Evolutionary conservation across 2,797 vertebrate species (phyloP).

Genomic region (Etheostoma perlongum): DNA sequence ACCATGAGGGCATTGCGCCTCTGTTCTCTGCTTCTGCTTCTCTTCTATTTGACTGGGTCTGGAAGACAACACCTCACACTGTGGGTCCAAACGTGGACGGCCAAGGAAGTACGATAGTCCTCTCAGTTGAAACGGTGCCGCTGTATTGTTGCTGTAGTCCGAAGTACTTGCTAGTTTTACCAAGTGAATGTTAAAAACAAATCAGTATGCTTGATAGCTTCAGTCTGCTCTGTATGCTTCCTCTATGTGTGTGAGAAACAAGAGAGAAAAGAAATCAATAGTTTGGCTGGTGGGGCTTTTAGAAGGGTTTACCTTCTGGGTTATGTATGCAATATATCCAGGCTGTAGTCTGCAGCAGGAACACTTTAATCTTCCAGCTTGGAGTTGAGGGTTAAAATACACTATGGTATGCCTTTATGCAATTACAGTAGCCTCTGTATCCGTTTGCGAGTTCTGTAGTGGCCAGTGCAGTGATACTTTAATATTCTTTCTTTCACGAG

Average conservation of each 20-base stretch:
- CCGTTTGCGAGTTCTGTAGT: constrained; percentile 9
- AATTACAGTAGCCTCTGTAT: constrained; percentile 48
- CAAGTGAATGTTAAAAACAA: constrained; percentile 74
- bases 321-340: constrained; percentile 77
- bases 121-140: constrained; percentile 46
- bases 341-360: constrained; percentile 34
- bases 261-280: constrained; percentile 73
- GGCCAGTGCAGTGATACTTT: constrained; percentile 18
- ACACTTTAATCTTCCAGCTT: constrained; percentile 41
- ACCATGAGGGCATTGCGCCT: constrained; percentile 29
- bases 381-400: constrained; percentile 42
- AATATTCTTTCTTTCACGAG: constrained; percentile 5
- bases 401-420: constrained; percentile 58
- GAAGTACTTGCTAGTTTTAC: constrained; percentile 57
- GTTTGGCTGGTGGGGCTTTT: constrained; percentile 72
- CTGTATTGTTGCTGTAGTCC: constrained; percentile 54
- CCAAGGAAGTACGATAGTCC: constrained; percentile 57
- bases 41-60: constrained; percentile 32
- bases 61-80: constrained; percentile 61
- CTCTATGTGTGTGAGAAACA: constrained; percentile 50
- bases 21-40: constrained; percentile 23
- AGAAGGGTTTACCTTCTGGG: constrained; percentile 54
- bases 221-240: constrained; percentile 45
- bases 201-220: constrained; percentile 58
- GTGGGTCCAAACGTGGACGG: constrained; percentile 62